A percentile compares a stretch with the other conserved stretches of the same genome.
Evolutionary conservation across 1,140 invertebrate species (phyloP).

Genomic region (Archegozetes longisetosus): DNA sequence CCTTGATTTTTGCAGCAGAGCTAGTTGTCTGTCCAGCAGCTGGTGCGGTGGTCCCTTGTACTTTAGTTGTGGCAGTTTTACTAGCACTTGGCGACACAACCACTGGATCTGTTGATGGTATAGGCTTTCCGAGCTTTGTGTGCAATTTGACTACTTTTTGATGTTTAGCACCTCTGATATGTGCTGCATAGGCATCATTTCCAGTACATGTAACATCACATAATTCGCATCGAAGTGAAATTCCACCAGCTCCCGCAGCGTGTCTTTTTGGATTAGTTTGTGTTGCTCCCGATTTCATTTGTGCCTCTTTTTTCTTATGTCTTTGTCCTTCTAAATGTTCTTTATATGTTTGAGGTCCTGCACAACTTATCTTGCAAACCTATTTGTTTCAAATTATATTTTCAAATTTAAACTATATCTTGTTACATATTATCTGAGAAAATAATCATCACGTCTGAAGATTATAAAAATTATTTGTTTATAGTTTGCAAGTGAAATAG

Average conservation of each 20-base stretch:
- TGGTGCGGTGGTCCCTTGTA: slow-evolving; percentile 45
- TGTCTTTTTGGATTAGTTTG: slow-evolving; percentile 21
- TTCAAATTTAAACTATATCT: slow-evolving; percentile 81
- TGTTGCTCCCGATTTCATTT: slow-evolving; percentile 50
- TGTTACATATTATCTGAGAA: too few relatives aligned
- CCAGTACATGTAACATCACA: slow-evolving; percentile 97
- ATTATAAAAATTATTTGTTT: too few relatives aligned
- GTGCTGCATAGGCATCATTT: slow-evolving; percentile 90
- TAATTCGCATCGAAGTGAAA: slow-evolving; percentile 41
- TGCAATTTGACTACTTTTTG: slow-evolving; percentile 88
- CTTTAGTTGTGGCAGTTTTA: slow-evolving; percentile 18
- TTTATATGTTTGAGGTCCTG: slow-evolving; percentile 84
- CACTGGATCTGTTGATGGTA: slow-evolving; percentile 85
- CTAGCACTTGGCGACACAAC: slow-evolving; percentile 34
- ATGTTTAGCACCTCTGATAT: slow-evolving; percentile 92
- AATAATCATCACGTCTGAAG: too few relatives aligned
- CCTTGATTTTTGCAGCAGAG: slow-evolving; percentile 5
- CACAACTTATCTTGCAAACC: slow-evolving; percentile 94
- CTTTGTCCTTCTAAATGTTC: slow-evolving; percentile 96
- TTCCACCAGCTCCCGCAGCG: slow-evolving; percentile 51
- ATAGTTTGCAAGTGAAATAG: too few relatives aligned
- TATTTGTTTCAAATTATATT: slow-evolving; percentile 83
- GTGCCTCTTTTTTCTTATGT: slow-evolving; percentile 94
- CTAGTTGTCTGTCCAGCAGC: slow-evolving; percentile 46
- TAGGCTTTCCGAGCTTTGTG: slow-evolving; percentile 90